Percentiles rank a stretch among this genome's conserved stretches.
phyloP scores from a whole-genome alignment of 1,140 invertebrate species.

The Bombus waltoni region DNA sequence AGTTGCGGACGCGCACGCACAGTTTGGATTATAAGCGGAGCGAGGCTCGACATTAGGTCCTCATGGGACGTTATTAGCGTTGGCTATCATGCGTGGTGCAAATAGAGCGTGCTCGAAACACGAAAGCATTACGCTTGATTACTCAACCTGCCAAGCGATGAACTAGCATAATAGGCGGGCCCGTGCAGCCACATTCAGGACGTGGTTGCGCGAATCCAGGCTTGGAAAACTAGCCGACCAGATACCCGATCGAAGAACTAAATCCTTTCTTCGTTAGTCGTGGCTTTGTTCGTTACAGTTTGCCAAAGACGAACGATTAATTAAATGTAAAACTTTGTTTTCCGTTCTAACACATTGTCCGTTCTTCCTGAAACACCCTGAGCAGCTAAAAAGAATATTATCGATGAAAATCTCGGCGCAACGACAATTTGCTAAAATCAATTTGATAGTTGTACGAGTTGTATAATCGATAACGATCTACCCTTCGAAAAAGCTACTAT shows the following conservation, averaged over 20 bases:
- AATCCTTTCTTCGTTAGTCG: neutral
- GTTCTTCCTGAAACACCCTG: too few relatives aligned
- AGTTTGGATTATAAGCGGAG: constrained; percentile 67
- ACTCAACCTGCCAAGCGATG: constrained; percentile 72
- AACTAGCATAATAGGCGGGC: constrained; percentile 55
- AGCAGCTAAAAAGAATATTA: neutral
- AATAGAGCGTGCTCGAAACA: constrained; percentile 76
- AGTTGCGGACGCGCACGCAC: constrained; percentile 62
- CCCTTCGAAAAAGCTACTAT: constrained; percentile 22
- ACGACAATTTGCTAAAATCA: constrained; percentile 27
- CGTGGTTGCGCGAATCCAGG: neutral
- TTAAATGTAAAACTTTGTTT: too few relatives aligned
- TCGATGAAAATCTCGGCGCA: too few relatives aligned
- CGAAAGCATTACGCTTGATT: constrained; percentile 80
- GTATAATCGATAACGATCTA: constrained; percentile 74
- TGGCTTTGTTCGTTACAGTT: neutral
- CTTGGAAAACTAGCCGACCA: neutral
- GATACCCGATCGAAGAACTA: neutral
- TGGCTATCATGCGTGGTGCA: constrained; percentile 76
- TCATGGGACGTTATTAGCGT: constrained; percentile 80
- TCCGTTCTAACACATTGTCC: too few relatives aligned
- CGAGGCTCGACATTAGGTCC: constrained; percentile 71
- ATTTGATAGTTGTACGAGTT: constrained; percentile 60
- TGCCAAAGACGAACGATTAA: too few relatives aligned
- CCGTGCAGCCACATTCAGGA: constrained; percentile 20